A percentile compares a stretch with the other conserved stretches of the same genome.
phyloP scores from a whole-genome alignment of 2,797 vertebrate species.

The Danio kyathit region DNA sequence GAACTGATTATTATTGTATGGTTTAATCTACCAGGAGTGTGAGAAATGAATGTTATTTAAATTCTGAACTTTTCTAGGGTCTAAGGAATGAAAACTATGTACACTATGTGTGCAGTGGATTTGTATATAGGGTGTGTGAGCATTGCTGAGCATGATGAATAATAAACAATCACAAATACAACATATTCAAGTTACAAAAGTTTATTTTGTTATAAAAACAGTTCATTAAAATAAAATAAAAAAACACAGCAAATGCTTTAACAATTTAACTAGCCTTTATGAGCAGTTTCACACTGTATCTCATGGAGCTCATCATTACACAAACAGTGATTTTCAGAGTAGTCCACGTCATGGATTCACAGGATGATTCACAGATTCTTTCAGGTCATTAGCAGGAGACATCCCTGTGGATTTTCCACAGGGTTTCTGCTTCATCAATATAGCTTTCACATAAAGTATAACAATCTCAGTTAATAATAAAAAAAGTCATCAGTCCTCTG shows the following conservation, averaged over 20 bases:
- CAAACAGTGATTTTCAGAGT: slow-evolving; percentile 45
- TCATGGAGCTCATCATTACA: slow-evolving; percentile 57
- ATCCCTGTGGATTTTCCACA: slow-evolving; percentile 5
- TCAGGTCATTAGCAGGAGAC: slow-evolving; percentile 16
- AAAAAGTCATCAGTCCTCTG: slow-evolving; percentile 18
- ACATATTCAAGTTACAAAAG: slow-evolving; percentile 59
- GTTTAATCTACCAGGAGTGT: not conserved
- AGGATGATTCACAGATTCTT: slow-evolving; percentile 33
- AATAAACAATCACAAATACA: not conserved
- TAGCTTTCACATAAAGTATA: not conserved
- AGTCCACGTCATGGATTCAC: slow-evolving; percentile 53
- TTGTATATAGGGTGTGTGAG: not conserved
- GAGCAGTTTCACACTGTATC: slow-evolving; percentile 24
- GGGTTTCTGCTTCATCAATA: slow-evolving; percentile 7
- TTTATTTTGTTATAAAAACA: slow-evolving; percentile 49
- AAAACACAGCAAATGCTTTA: slow-evolving; percentile 39
- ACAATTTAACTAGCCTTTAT: slow-evolving; percentile 13
- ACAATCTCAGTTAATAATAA: slow-evolving; percentile 8
- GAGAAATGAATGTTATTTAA: not conserved
- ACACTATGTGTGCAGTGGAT: not conserved
- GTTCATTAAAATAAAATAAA: not conserved
- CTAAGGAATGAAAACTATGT: not conserved
- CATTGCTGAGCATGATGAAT: not conserved
- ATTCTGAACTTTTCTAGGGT: not conserved
- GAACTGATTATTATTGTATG: not conserved